Base-by-base conservation (phyloP, 1,140 invertebrate species). In the Drosophila kurseongensis region DNA sequence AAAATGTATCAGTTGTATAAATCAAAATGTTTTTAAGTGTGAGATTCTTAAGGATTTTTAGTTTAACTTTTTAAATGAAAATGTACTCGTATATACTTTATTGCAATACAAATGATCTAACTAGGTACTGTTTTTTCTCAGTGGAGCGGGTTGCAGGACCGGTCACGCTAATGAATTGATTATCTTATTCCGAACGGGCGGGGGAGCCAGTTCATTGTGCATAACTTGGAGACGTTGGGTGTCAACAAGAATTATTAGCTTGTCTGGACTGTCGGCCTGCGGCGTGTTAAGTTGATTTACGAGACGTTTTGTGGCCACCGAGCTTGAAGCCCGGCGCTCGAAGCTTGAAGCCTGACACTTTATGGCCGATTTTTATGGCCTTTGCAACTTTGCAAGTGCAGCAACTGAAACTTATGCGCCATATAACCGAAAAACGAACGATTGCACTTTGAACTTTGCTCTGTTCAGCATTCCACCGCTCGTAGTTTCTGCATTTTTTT, bases 241-340 rank as follows among this genome's bases (percentile, higher is more conserved):
- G 84, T 89, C 84, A 89, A 84, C 73, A 84, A 80, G 80, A 89
- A 78, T 89, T 89, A 89, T 89, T 89, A 78, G 80, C 72, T 65
- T 68, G 50, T 68, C 67, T 57, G 51, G 50, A 45, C 35, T 69
- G 67, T 57, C 65, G 51, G 36, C 50, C 65, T 45, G 67, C 72
- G 78, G 77, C 55, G 72, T 71, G 72, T 62, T 75, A 68, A 59
- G 41, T 86, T 88, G 83, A 86, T 86, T 86, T 88, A 86, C 83
- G 84, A 61, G 58, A 48, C 50, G 51, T 58, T 66, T 72, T 72
- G 83, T 38, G 67, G 65, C 51, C 51, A 36, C 13, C n/a, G 45
- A 35, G 60, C 65, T 67, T 65, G 45, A 65, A 59, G 68, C 29
- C 48, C 35, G 18, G n/a, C 23, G 12, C 35, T 48, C 29, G 41